Evolutionary conservation across 1,140 invertebrate genomes (phyloP).

Genomic region (Ostrea edulis): DNA sequence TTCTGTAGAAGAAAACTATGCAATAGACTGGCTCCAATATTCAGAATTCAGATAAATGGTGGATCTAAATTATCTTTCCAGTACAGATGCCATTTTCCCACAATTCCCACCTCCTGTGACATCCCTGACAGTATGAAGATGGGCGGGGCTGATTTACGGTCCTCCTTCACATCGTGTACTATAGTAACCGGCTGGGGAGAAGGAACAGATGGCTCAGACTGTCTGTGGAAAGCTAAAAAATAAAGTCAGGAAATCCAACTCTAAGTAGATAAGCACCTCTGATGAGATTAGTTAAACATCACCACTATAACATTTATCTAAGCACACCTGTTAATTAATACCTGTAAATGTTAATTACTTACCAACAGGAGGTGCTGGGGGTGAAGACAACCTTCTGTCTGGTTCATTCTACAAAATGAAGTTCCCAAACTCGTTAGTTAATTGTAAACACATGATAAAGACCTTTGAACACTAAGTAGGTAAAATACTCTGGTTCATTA

Average conservation of each 20-base stretch:
- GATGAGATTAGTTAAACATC: neutral
- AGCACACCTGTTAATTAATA: neutral
- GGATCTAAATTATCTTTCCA: neutral
- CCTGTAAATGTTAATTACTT: neutral
- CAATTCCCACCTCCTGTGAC: slow-evolving; percentile 62
- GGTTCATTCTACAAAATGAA: slow-evolving; percentile 17
- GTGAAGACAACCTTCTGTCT: neutral
- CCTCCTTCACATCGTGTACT: slow-evolving; percentile 45
- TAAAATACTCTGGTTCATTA: no score
- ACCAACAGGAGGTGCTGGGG: neutral
- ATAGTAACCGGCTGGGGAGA: slow-evolving; percentile 65
- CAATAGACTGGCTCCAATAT: neutral
- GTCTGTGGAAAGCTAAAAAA: slow-evolving; percentile 68
- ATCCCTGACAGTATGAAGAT: slow-evolving; percentile 80
- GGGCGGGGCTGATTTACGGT: slow-evolving; percentile 52
- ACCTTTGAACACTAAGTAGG: no score
- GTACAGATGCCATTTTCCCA: neutral
- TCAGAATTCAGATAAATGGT: neutral
- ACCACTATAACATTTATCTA: no score
- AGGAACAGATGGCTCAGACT: slow-evolving; percentile 49
- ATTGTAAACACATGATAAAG: no score
- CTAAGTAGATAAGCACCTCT: neutral
- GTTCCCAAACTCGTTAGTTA: no score
- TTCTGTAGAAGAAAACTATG: neutral
- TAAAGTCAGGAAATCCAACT: neutral